Evolutionary conservation across 2,888 invertebrate species (phyloP), one percentile per base, ranked within the genome.

Genomic region (Alloplasta piceator): DNA sequence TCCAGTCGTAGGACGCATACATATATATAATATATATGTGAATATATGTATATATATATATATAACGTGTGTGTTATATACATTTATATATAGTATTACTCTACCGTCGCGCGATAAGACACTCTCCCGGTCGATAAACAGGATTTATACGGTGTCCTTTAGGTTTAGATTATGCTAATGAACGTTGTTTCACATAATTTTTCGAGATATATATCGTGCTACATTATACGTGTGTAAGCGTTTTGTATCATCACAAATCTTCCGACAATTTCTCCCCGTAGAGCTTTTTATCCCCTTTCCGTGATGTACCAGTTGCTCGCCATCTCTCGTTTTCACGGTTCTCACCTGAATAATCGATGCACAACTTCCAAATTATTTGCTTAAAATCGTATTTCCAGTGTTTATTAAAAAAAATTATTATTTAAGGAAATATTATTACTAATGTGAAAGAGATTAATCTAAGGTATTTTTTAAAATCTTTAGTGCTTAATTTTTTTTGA

Each of bases 81-180:
- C 10, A 4, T 4, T 6, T 9, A 10, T 43, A 10, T 43, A 10
- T 43, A 7, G 2, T 41, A 12, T 39, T 10, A 52, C 9, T 36
- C 26, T 10, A 14, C 70, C 58, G 56, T 43, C 36, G 50, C 26
- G 58, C 76, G 80, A 80, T 80, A 80, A 80, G 80, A 77, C 80
- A 77, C 76, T 77, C 63, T 68, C 72, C 64, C 12, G 72, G 67
- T 80, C 76, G 77, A 80, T 80, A 80, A 80, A 80, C 77, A 77
- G 76, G 67, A 80, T 80, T 80, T 80, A 80, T 80, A 77, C 68
- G 80, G 68, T 72, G 76, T 77, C 80, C 80, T 77, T 80, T 77
- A 73, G 58, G 63, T 80, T 77, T 68, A 73, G 80, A 80, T 80
- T 80, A 80, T 80, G 80, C 72, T 77, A 80, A 80, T 80, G 73